Base-by-base conservation (phyloP, 2,797 vertebrate genomes). In the Lepilemur septentrionalis region DNA sequence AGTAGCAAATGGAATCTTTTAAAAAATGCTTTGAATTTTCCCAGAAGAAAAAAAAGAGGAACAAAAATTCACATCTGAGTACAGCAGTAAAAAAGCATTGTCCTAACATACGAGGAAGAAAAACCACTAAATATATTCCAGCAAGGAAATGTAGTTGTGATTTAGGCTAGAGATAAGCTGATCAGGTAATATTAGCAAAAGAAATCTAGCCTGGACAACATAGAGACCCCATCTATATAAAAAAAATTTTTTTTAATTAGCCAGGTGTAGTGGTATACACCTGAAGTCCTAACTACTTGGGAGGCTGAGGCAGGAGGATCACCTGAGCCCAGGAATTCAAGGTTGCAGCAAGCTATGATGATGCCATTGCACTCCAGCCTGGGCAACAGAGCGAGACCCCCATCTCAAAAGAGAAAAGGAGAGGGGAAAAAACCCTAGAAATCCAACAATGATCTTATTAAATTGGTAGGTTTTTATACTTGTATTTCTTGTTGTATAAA, bases 1-100 rank as follows among this genome's bases (percentile, higher is more conserved):
- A 86, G 48, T 57, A 76, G 46, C 55, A 72, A 94, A 38, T 20
- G 61, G 61, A 65, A 63, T 82, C 90, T 94, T 79, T 52, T 13
- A 30, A 48, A 14, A 82, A 96, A 23, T 43, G 48, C 81, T 93
- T 91, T 93, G 89, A 93, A 78, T 97, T 96, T 95, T 91, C 63
- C 32, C 93, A 67, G 41, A 30, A 84, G 55, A 55, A 17, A 84
- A 93, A 97, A 70, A 95, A 69, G 38, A 95, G 84, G 92, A 96
- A 81, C 4, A 89, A 84, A 94, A 85, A 82, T 89, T 70, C 80
- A 75, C 61, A 85, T 83, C 13, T 63, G 41, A 88, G 35, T 30
- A 35, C 0, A 92, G 20, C 32, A 95, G 30, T 69, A 80, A 94
- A 67, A 84, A 94, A 95, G 32, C 25, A 52, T 22, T 57, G 5